phyloP scores from a whole-genome alignment of 1,140 invertebrate species.

The Brachionus koreanus region DNA sequence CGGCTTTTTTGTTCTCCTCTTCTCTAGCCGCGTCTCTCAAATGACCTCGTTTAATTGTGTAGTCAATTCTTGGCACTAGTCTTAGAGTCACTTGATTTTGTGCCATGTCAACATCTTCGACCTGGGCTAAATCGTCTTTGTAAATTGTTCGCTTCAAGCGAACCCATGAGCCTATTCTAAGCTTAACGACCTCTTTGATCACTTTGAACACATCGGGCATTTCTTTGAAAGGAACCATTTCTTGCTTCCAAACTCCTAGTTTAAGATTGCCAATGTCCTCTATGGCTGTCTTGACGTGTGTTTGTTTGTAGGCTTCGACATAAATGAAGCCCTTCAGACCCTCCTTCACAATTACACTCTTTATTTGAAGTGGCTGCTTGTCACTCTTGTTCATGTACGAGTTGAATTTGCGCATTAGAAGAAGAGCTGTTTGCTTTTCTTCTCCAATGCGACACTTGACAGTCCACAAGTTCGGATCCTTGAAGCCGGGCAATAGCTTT shows the following conservation, averaged over 20 bases:
- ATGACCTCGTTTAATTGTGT: constrained; percentile 75
- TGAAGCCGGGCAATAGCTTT: constrained; percentile 87
- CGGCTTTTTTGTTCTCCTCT: neutral
- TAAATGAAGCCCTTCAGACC: constrained; percentile 91
- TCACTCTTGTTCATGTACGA: constrained; percentile 73
- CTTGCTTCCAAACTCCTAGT: constrained; percentile 82
- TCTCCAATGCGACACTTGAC: constrained; percentile 93
- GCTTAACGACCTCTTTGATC: constrained; percentile 81
- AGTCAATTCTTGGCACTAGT: constrained; percentile 90
- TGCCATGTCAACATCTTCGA: constrained; percentile 68
- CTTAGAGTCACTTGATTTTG: constrained; percentile 94
- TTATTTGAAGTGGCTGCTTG: constrained; percentile 81
- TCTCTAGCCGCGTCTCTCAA: neutral
- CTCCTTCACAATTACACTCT: constrained; percentile 89
- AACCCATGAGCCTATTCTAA: constrained; percentile 92
- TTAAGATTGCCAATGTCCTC: constrained; percentile 78
- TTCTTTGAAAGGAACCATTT: constrained; percentile 99
- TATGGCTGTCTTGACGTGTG: constrained; percentile 90
- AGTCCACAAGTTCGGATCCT: constrained; percentile 98
- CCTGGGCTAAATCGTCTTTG: constrained; percentile 94
- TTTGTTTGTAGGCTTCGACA: constrained; percentile 93
- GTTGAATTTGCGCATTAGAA: constrained; percentile 91
- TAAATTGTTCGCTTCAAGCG: constrained; percentile 84
- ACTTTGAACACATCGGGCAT: constrained; percentile 97
- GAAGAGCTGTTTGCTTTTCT: constrained; percentile 82